Conservation (phyloP, 2,797 vertebrate genomes). For the Sibirionetta formosa region DNA sequence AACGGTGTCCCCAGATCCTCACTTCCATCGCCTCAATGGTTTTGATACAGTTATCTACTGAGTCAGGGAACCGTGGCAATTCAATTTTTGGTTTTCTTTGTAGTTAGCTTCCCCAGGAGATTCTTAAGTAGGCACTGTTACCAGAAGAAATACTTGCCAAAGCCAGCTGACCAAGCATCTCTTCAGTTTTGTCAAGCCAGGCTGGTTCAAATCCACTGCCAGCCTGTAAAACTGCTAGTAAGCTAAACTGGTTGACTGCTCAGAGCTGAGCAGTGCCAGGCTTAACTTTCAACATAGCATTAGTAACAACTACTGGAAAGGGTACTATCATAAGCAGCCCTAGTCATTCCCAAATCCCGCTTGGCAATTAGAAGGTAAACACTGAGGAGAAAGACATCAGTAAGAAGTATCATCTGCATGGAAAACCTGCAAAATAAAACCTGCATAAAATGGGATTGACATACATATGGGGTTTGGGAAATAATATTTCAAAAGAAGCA, state of each 20-base stretch:
- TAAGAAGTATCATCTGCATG: neutral
- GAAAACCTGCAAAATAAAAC: neutral
- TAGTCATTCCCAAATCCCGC: neutral
- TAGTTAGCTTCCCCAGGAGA: neutral
- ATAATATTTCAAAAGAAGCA: neutral
- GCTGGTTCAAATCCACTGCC: neutral
- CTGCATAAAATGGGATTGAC: neutral
- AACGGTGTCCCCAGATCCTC: neutral
- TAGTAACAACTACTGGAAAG: neutral
- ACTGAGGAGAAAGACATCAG: neutral
- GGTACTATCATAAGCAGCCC: neutral
- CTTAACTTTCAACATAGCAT: neutral
- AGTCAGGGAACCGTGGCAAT: neutral
- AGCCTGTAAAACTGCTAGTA: neutral
- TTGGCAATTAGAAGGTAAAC: neutral
- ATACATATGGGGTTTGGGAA: neutral
- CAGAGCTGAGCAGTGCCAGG: neutral
- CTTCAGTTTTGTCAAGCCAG: neutral
- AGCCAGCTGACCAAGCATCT: neutral
- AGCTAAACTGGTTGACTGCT: neutral
- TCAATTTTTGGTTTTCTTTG: neutral
- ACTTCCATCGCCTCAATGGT: accelerated
- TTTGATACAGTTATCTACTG: neutral
- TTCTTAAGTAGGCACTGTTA: neutral
- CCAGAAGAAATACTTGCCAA: neutral